These are phyloP conservation scores for Himalopsyche tibetana DNA, from an alignment of 2,888 invertebrate species.

Conservation along the genomic window DNA sequence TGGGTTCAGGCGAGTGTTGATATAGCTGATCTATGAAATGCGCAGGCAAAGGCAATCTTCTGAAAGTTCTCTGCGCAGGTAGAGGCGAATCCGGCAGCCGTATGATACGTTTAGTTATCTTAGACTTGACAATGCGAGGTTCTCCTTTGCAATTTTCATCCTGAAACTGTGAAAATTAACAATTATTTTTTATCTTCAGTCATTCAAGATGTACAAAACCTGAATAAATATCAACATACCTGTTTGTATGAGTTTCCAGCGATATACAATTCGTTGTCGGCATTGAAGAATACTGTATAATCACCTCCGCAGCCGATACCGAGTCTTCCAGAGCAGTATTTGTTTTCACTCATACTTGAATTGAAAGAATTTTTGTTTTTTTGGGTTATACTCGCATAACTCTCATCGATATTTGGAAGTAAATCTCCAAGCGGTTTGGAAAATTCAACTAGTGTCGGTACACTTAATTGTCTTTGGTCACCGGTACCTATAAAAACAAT, in stretches of 20 bases:
- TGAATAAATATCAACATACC: slow-evolving; percentile 69
- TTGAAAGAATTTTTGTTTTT: slow-evolving; percentile 47
- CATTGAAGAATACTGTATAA: slow-evolving; percentile 84
- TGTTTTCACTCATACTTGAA: slow-evolving; percentile 48
- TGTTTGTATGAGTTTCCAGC: slow-evolving; percentile 86
- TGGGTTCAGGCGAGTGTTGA: neutral
- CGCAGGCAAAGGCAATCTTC: slow-evolving; percentile 55
- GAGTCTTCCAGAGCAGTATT: slow-evolving; percentile 45
- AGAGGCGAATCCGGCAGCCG: slow-evolving; percentile 77
- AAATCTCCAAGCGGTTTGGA: slow-evolving; percentile 59
- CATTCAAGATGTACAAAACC: neutral
- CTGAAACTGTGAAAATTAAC: slow-evolving; percentile 72
- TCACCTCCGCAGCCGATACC: slow-evolving; percentile 84
- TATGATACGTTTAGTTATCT: slow-evolving; percentile 84
- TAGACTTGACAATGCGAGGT: slow-evolving; percentile 81
- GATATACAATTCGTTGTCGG: slow-evolving; percentile 82
- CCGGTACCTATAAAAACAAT: slow-evolving; percentile 76
- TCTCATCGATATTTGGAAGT: slow-evolving; percentile 68
- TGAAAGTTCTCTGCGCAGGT: slow-evolving; percentile 60
- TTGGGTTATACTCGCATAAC: slow-evolving; percentile 57
- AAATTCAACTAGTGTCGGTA: slow-evolving; percentile 77
- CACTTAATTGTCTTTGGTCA: slow-evolving; percentile 78
- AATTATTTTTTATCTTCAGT: neutral
- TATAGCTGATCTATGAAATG: slow-evolving; percentile 53
- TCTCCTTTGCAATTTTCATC: slow-evolving; percentile 77